Evolutionary conservation across 2,113 vertebrate genomes (phyloP).

Genomic region (Eulemur macaco): DNA sequence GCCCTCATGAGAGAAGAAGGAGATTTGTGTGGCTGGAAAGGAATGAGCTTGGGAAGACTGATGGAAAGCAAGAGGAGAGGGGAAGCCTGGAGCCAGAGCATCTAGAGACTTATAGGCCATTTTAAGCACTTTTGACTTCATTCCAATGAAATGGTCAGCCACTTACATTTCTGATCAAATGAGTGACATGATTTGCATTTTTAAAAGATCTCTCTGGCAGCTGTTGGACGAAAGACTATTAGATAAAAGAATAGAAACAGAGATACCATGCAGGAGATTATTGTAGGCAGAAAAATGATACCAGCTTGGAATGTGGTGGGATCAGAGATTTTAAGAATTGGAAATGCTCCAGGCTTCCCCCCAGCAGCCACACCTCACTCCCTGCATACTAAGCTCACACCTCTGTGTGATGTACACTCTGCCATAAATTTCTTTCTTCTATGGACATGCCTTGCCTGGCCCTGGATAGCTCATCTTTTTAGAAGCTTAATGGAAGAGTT

Average conservation of each 20-base stretch:
- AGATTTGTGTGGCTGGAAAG: neutral
- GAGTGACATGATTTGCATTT: neutral
- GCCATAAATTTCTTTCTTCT: neutral
- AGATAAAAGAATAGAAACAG: neutral
- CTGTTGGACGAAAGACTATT: neutral
- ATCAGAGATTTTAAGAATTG: neutral
- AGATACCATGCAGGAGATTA: neutral
- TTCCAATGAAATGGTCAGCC: neutral
- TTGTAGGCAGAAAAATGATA: neutral
- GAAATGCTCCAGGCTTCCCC: neutral
- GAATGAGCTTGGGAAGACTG: neutral
- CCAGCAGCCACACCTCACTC: neutral
- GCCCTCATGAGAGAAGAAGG: neutral
- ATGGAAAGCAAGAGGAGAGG: neutral
- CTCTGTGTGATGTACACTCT: neutral
- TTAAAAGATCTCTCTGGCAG: constrained; percentile 4
- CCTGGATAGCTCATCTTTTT: neutral
- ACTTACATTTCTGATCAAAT: neutral
- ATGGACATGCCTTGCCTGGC: neutral
- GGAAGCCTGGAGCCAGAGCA: neutral
- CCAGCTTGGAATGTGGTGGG: neutral
- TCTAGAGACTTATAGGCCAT: neutral
- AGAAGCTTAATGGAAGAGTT: neutral
- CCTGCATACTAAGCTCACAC: neutral
- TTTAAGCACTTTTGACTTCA: neutral